These are phyloP conservation scores for Caenorhabditis auriculariae DNA, from an alignment of 2,888 invertebrate genomes.

Conservation along the genomic window DNA sequence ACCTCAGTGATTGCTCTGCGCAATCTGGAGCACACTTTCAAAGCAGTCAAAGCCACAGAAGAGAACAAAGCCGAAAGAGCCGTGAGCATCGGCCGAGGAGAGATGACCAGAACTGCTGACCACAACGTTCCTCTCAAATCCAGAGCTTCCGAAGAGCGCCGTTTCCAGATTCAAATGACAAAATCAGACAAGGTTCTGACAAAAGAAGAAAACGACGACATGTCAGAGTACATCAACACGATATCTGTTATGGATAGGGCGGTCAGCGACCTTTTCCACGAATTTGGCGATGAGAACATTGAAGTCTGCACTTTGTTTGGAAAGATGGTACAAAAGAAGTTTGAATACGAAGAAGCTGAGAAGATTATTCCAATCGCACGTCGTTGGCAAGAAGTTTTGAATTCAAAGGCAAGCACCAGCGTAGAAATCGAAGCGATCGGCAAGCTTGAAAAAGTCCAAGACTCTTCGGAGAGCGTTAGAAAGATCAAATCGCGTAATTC, in stretches of 20 bases:
- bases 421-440: conserved; percentile 7
- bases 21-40: conserved; percentile 16
- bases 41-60: conserved; percentile 25
- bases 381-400: conserved; percentile 39
- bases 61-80: conserved; percentile 18
- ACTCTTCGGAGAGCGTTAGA: conserved; percentile 4
- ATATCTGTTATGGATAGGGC: conserved; percentile 22
- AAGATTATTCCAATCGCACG: conserved; percentile 21
- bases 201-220: conserved; percentile 25
- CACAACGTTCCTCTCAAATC: conserved; percentile 9
- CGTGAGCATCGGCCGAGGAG: conserved; percentile 31
- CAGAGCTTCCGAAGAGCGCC: conserved; percentile 32
- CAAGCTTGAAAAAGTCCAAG: neutral
- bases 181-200: conserved; percentile 33
- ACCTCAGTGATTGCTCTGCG: conserved; percentile 18
- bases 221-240: conserved; percentile 22
- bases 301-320: conserved; percentile 40
- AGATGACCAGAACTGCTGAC: conserved; percentile 8
- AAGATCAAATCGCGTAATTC: conserved; percentile 15
- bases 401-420: conserved; percentile 23
- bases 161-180: conserved; percentile 38
- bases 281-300: conserved; percentile 39
- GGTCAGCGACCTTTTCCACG: conserved; percentile 19
- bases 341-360: conserved; percentile 38
- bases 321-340: conserved; percentile 38